Base-by-base conservation (phyloP, 2,888 invertebrate genomes). In the Fissipunctia ypsillon region DNA sequence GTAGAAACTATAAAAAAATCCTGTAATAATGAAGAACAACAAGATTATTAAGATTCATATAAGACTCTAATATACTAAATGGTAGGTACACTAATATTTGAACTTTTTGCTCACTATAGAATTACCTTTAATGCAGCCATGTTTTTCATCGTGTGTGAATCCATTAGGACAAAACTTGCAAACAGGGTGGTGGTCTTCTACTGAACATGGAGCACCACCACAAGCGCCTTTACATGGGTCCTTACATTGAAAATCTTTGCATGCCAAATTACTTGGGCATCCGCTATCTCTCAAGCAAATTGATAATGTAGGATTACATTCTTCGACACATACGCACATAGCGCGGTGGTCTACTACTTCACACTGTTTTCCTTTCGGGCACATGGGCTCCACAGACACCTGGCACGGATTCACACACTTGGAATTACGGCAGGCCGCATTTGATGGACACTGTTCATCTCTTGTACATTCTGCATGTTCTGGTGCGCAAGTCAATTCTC, bases 91-190 rank as follows among this genome's bases (percentile, higher is more conserved):
- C 91, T 89, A 92, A 86, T 86, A 81, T 76, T 85, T 73, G 48
- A 83, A 81, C 74, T 74, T 84, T 75, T 76, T 74, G 84, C 54
- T 86, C 86, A 69, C 81, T 81, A 80, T 83, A 87, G 89, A 93
- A 95, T 98, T 99, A 99, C 99, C 99, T 99, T 98, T 98, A 96
- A 98, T 97, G 97, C 99, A 99, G 98, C 99, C 99, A 97, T 98
- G 98, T 97, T 98, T 98, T 94, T 98, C 97, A 97, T 99, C 98
- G 95, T 98, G 98, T 97, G 98, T 98, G 97, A 98, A 99, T 97
- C 99, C 99, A 96, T 97, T 97, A 93, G 99, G 98, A 97, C 99
- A 99, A 97, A 98, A 98, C 97, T 98, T 98, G 98, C 99, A 99
- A 95, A 98, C 98, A 89, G 99, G 98, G 96, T 98, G 98, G 97